Base-by-base conservation (phyloP, 2,888 invertebrate species). In the Drosophila multiciliata region DNA sequence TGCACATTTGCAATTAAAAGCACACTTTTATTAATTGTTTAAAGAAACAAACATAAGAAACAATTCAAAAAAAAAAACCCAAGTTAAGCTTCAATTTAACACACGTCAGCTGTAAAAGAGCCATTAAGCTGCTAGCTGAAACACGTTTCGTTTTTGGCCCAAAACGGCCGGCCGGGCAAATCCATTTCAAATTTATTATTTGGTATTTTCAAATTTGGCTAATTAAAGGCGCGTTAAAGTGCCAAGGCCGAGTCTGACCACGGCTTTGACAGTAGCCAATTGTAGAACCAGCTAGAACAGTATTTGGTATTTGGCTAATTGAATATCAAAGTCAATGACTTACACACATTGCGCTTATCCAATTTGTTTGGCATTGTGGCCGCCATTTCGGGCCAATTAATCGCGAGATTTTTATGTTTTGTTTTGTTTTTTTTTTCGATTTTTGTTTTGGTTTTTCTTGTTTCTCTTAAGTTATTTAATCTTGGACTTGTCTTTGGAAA, bases 321-420 rank as follows among this genome's bases (percentile, higher is more conserved):
- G 86, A 90, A 90, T 74, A 90, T 87, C 91, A 87, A 87, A 90
- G 91, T 87, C 87, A 87, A 87, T 87, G 87, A 87, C 91, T 87
- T 90, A 85, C 90, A 87, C 90, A 84, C 82, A 87, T 72, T 67
- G 66, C 73, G 70, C 73, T 79, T 68, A 70, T 86, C 82, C 90
- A 90, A 89, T 70, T 80, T 66, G 68, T 45, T 68, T 80, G 81
- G 89, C 77, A 82, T 78, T 82, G 87, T 78, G 74, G 83, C 76
- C 80, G 75, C 87, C 85, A 90, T 75, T 81, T 83, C 80, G 76
- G 75, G 88, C 90, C 90, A 90, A 90, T 84, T 90, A 89, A 55
- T 66, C 66, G 82, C 75, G 62, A 68, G 60, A 23, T 58, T 50
- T 48, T 26, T 49, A 4, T 3, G 4, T 49, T 38, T 33, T 12